Evolutionary conservation across 2,888 invertebrate species (phyloP), one percentile per base, ranked within the genome.

Genomic region (Catocala fraxini): DNA sequence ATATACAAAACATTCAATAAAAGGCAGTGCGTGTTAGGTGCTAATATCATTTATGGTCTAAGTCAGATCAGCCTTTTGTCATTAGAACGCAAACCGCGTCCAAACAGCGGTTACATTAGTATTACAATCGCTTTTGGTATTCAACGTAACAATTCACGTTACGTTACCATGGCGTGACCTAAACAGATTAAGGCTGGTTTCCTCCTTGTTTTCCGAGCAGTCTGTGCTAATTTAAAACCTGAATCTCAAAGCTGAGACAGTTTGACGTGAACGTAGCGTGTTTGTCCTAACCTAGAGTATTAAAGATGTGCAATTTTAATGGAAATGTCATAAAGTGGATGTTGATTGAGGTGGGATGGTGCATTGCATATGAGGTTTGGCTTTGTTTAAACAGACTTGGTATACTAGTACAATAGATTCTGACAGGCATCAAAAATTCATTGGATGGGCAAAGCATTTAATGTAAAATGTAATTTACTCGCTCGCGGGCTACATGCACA

Each of bases 161-260:
- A 73, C 69, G 71, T 67, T 67, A 43, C 52, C 41, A 65, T 88
- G 65, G 84, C 91, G 89, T 90, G 90, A 87, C 89, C 79, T 64
- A 71, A 73, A 75, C 82, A 82, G 83, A 87, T 89, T 88, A 87
- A 76, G 83, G 81, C 64, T 59, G 79, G 79, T 75, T 85, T 83
- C 84, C 83, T 81, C 73, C 74, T 76, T 80, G 82, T 83, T 81
- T 87, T 83, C 84, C 84, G 80, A 83, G 80, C 81, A 86, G 87
- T 88, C 88, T 73, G 82, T 77, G 82, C 84, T 90, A 88, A 89
- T 92, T 92, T 90, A 89, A 91, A 89, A 89, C 86, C 80, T 88
- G 86, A 80, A 85, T 88, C 87, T 90, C 86, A 87, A 83, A 81
- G 80, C 70, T 75, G 74, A 86, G 90, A 89, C 89, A 89, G 89